These are phyloP conservation scores for Cinclus cinclus DNA, from an alignment of 2,113 vertebrate species.

Conservation along the genomic window DNA sequence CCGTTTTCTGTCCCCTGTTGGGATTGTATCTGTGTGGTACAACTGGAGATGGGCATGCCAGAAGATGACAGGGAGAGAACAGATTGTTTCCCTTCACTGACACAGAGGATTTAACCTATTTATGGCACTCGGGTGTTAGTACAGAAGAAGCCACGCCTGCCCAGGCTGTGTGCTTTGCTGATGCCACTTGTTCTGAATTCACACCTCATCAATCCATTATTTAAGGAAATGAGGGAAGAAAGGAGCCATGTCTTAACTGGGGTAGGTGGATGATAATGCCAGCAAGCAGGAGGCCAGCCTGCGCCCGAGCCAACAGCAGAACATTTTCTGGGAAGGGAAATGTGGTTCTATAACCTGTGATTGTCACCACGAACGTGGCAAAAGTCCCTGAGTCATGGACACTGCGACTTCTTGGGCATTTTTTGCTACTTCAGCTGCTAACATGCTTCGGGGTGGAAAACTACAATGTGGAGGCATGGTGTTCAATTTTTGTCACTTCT, in stretches of 20 bases:
- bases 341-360: accelerated
- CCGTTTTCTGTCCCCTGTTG: accelerated
- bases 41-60: background rate
- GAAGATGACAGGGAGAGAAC: background rate
- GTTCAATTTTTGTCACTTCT: background rate
- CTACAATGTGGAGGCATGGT: background rate
- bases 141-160: background rate
- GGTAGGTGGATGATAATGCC: background rate
- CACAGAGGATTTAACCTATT: background rate
- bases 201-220: background rate
- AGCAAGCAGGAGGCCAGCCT: background rate
- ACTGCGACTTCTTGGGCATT: too few relatives aligned
- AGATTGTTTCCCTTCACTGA: background rate
- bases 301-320: accelerated
- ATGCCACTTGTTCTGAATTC: background rate
- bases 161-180: background rate
- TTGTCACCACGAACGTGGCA: background rate
- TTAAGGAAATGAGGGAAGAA: background rate
- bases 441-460: background rate
- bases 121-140: background rate
- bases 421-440: background rate
- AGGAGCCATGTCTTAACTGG: background rate
- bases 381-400: background rate
- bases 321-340: background rate
- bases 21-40: background rate